Evolutionary conservation across 2,888 invertebrate species (phyloP), one percentile per base, ranked within the genome.

Genomic region (Beris morrisii): DNA sequence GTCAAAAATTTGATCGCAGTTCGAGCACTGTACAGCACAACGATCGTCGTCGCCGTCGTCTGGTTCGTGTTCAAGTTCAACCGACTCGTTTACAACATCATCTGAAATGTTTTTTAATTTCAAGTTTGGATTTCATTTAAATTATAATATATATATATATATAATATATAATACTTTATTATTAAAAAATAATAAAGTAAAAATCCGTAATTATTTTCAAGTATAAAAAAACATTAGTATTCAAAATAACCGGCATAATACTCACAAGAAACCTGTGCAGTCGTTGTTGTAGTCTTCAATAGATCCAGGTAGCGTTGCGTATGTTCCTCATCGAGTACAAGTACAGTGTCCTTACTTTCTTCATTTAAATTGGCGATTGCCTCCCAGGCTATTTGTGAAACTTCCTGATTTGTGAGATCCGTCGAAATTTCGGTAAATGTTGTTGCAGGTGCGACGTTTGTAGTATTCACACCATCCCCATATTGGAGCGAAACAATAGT

Each of bases 1-100:
- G 43, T 76, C 75, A 53, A 76, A 79, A 7, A 76, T 69, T 5
- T 66, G 70, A n/a, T 72, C 73, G 63, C 79, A 79, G 59, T 77
- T 75, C 12, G 72, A 70, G 55, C 80, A 80, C 67, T 77, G 75
- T 0, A 76, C 70, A 53, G 74, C 30, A n/a, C 6, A n/a, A 4
- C n/a, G 5, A 13, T 44, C 4, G n/a, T 30, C 1, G 5, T 3
- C 9, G 44, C 11, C 5, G 43, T 4, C 9, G 9, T 30, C 3
- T 46, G 28, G 28, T 3, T 9, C 3, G 2, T 32, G 6, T 48
- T 48, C 48, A 13, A 9, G 30, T 4, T 15, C 38, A 7, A 22
- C 6, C 5, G 38, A 15, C 38, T 61, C 61, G 12, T 61, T 52
- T 12, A 61, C 52, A 11, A 61, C 52, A 61, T 61, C 38, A 43